These are phyloP conservation scores for Argyrosomus japonicus DNA, from an alignment of 2,113 vertebrate genomes.

Conservation along the genomic window DNA sequence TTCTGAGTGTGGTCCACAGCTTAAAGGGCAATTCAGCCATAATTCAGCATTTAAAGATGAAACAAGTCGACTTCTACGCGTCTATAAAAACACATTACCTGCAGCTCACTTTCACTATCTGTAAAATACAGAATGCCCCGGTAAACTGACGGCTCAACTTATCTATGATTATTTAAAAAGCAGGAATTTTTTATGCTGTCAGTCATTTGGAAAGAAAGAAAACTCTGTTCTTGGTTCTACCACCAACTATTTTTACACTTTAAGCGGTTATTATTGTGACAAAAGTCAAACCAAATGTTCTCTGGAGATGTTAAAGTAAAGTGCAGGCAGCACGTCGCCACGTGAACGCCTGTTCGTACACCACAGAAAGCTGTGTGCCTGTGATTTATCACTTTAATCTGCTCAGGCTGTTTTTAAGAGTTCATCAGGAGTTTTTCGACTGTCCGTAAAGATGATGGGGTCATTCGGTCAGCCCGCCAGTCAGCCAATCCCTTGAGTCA, in stretches of 20 bases:
- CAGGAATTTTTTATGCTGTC: not conserved
- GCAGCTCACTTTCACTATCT: constrained; percentile 41
- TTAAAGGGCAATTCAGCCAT: constrained; percentile 32
- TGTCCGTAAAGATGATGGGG: constrained; percentile 43
- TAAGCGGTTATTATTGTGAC: not conserved
- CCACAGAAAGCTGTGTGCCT: not conserved
- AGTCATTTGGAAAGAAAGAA: constrained; percentile 14
- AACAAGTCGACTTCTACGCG: not conserved
- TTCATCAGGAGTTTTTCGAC: constrained; percentile 30
- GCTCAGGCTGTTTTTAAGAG: constrained; percentile 3
- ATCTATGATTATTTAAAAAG: not conserved
- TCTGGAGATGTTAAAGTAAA: not conserved
- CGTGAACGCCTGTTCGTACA: not conserved
- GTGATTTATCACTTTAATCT: not conserved
- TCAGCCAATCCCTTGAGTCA: constrained; percentile 57
- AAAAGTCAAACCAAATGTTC: constrained; percentile 1
- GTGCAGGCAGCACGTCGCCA: not conserved
- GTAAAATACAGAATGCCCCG: constrained; percentile 4
- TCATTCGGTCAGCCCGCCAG: constrained; percentile 43
- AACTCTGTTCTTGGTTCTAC: not conserved
- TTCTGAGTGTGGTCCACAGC: constrained; percentile 33
- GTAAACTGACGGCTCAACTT: not conserved
- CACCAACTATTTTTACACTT: constrained; percentile 7
- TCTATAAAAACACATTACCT: not conserved
- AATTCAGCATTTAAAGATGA: constrained; percentile 40